These are phyloP conservation scores for Holacanthus passer DNA, from an alignment of 2,113 vertebrate genomes.

Conservation along the genomic window DNA sequence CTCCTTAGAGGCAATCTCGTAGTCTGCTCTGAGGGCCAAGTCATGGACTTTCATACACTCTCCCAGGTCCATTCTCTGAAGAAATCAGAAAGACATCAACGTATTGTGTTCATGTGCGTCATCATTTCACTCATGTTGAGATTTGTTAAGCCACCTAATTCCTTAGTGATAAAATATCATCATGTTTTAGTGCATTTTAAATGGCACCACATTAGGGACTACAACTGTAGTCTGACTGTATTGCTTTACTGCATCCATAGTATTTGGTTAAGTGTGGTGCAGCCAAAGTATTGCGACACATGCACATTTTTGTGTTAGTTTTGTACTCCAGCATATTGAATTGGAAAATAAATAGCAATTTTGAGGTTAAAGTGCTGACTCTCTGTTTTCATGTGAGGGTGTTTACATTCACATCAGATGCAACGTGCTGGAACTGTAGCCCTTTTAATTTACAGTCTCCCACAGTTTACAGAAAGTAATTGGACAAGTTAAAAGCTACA, in stretches of 20 bases:
- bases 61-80: slow-evolving; percentile 98
- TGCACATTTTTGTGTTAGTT: background rate
- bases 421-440: background rate
- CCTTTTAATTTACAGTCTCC: background rate
- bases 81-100: slow-evolving; percentile 42
- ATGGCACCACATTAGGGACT: background rate
- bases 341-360: background rate
- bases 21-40: slow-evolving; percentile 96
- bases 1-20: slow-evolving; percentile 98
- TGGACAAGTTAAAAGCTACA: background rate
- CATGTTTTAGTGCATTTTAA: background rate
- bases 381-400: background rate
- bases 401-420: background rate
- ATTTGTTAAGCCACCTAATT: background rate
- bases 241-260: background rate
- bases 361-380: background rate
- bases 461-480: background rate
- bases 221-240: background rate
- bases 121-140: background rate
- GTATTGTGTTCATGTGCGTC: background rate
- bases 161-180: background rate
- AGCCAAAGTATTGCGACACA: background rate
- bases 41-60: slow-evolving; percentile 98
- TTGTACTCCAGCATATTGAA: background rate
- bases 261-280: background rate